Evolutionary conservation across 2,888 invertebrate genomes (phyloP).

Genomic region (Troilus luridus): DNA sequence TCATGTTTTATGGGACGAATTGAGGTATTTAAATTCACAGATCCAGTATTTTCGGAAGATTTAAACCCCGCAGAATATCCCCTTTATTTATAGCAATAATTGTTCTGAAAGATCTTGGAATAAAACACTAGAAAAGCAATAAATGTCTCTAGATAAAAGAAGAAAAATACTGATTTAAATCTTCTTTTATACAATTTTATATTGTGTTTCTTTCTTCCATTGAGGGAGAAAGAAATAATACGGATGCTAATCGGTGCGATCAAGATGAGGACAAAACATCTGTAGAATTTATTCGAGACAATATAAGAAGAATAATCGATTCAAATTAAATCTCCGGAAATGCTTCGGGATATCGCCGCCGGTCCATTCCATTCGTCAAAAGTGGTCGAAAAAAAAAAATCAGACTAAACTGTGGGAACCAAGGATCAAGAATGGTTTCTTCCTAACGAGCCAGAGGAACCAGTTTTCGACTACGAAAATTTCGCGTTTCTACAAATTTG

Average conservation of each 20-base stretch:
- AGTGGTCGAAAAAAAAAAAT: not conserved
- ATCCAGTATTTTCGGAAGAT: too few species aligned
- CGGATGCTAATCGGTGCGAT: not conserved
- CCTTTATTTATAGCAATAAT: too few species aligned
- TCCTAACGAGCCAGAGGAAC: not conserved
- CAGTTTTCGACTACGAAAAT: not conserved
- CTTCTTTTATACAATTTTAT: too few species aligned
- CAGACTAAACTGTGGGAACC: constrained; percentile 3
- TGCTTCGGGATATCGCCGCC: not conserved
- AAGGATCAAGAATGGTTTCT: not conserved
- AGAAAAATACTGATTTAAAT: too few species aligned
- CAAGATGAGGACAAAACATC: not conserved
- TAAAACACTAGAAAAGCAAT: too few species aligned
- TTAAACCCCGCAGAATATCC: too few species aligned
- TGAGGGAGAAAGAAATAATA: not conserved
- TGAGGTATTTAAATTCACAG: too few species aligned
- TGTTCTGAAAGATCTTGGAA: too few species aligned
- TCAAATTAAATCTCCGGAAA: constrained; percentile 6
- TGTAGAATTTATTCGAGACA: not conserved
- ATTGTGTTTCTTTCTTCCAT: too few species aligned
- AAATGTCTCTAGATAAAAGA: too few species aligned
- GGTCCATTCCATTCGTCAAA: not conserved
- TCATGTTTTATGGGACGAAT: too few species aligned
- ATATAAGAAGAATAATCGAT: not conserved
- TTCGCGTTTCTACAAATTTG: not conserved